phyloP scores from a whole-genome alignment of 2,113 vertebrate species.

The Saguinus midas region DNA sequence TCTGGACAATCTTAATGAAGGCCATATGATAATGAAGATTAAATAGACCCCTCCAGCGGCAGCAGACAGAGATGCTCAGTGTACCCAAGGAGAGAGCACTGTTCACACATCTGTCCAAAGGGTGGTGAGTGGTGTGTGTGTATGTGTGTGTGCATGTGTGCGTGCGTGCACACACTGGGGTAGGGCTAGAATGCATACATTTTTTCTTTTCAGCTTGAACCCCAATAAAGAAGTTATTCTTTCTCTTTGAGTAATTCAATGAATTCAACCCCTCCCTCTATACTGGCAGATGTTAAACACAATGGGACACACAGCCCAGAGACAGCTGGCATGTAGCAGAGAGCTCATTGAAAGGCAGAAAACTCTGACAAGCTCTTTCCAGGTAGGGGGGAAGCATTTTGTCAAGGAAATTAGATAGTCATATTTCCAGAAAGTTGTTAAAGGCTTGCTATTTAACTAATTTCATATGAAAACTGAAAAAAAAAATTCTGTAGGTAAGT shows the following conservation, averaged over 20 bases:
- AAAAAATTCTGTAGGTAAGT: not conserved
- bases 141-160: not conserved
- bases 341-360: not conserved
- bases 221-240: slow-evolving; percentile 4
- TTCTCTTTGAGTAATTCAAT: not conserved
- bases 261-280: not conserved
- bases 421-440: not conserved
- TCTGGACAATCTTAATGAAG: not conserved
- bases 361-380: not conserved
- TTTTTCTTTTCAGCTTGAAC: not conserved
- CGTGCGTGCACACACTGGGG: accelerated
- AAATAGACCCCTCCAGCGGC: not conserved
- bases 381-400: not conserved
- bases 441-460: slow-evolving; percentile 8
- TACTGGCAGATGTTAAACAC: not conserved
- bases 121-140: not conserved
- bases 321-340: not conserved
- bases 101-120: not conserved
- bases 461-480: not conserved
- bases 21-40: not conserved
- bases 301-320: not conserved
- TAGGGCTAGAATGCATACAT: not conserved
- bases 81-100: not conserved
- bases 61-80: not conserved
- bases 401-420: not conserved